Evolutionary conservation across 2,888 invertebrate species (phyloP), one percentile per base, ranked within the genome.

Genomic region (Synanthedon tipuliformis): DNA sequence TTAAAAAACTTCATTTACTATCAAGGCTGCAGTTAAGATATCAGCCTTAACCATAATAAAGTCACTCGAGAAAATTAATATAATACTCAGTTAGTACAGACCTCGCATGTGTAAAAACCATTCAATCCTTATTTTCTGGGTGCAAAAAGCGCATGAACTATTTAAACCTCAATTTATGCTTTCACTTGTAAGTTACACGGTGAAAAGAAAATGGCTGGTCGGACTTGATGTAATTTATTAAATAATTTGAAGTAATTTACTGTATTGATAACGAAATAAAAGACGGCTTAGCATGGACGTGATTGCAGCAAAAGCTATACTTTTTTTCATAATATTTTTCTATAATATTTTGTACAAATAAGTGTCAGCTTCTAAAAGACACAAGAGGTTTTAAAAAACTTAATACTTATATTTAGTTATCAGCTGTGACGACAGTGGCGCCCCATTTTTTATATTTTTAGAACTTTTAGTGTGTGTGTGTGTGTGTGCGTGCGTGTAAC

Each of bases 101-200:
- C 13, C 13, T 45, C 3, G 45, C 45, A 45, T 45, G 45, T 45
- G 45, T 45, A 45, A 45, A 45, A 45, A 45, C 45, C 45, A 45
- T 45, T 45, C 13, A 45, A 45, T 7, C 13, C 8, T n/a, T 13
- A 45, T 45, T 45, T 15, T 45, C 34, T 34, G 34, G 34, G 13
- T 45, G 45, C 45, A 45, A 45, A 45, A 45, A 45, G 45, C 45
- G 45, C 45, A 45, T 45, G 45, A 45, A 45, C 13, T 45, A 45
- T 56, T 51, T 55, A 54, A 57, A 54, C 55, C 55, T 54, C 51
- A 55, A 56, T 55, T 55, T 55, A 56, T 50, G 56, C 55, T 50
- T 51, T 51, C 53, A 50, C 40, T 48, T 55, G 55, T 59, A 61
- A 59, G 54, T 57, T 56, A 57, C 8, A 50, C 18, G 50, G 27